Conservation (phyloP, 2,797 vertebrate species). For the Paguma larvata region DNA sequence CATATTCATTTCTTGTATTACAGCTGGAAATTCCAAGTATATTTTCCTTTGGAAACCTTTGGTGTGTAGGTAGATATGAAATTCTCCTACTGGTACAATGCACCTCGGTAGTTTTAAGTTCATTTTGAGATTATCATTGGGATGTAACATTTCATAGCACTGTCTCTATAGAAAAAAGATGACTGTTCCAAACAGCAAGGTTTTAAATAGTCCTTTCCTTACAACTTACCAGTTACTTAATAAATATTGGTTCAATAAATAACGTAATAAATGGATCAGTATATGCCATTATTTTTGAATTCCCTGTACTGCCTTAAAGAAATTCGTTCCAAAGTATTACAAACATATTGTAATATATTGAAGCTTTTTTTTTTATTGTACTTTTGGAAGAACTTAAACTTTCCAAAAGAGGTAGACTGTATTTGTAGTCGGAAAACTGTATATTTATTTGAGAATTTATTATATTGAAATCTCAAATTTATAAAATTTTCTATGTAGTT, state of each 20-base stretch:
- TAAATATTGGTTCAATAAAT: background rate
- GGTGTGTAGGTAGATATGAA: background rate
- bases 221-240: background rate
- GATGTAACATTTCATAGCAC: background rate
- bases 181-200: background rate
- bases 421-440: background rate
- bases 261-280: background rate
- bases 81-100: background rate
- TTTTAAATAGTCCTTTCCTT: background rate
- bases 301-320: background rate
- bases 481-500: background rate
- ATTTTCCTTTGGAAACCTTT: background rate
- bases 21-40: background rate
- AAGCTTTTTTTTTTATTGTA: background rate
- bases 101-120: background rate
- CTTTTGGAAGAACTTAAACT: background rate
- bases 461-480: slow-evolving; percentile 5
- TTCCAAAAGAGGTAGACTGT: background rate
- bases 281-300: background rate
- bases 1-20: background rate
- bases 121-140: background rate
- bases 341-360: background rate
- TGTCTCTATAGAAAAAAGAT: background rate
- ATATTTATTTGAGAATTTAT: background rate
- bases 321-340: background rate